Evolutionary conservation across 2,113 vertebrate species (phyloP).

Genomic region (human): GRCh38 chr1:245486001-245486500

Average conservation of each 20-base stretch:
- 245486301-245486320: neutral
- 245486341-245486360: conserved; percentile 6
- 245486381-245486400: neutral
- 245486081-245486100: neutral
- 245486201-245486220: neutral
- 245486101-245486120: neutral
- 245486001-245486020: conserved; percentile 50
- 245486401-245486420: neutral
- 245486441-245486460: neutral
- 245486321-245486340: conserved; percentile 14
- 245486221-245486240: neutral
- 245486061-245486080: neutral
- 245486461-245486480: neutral
- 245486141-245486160: neutral
- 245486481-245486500: neutral
- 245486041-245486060: conserved; percentile 57
- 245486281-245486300: neutral
- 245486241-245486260: neutral
- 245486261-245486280: neutral
- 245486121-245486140: neutral
- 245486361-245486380: neutral
- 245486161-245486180: neutral
- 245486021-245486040: neutral
- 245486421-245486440: neutral
- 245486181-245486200: neutral